A percentile compares a stretch with the other conserved stretches of the same genome.
Conservation (phyloP, 2,797 vertebrate genomes). For the Brachyrhaphis roseni region DNA sequence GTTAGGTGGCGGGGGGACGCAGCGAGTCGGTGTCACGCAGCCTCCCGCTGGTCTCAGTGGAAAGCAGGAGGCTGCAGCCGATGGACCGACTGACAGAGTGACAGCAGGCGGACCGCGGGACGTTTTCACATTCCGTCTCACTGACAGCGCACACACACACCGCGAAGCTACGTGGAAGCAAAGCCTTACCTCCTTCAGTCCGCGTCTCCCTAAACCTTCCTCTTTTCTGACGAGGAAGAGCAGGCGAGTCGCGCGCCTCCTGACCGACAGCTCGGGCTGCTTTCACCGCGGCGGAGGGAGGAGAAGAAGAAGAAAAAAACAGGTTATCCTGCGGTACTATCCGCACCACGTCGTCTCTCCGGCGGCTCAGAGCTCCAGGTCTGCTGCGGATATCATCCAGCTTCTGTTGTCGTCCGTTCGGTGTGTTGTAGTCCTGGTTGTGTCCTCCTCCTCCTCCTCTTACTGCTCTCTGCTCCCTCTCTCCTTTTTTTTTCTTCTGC, state of each 20-base stretch:
- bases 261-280: conserved; percentile 19
- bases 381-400: conserved; percentile 34
- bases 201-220: conserved; percentile 40
- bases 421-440: conserved; percentile 17
- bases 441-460: conserved; percentile 42
- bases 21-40: neutral
- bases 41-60: neutral
- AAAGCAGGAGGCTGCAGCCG: neutral
- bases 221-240: conserved; percentile 51
- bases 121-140: neutral
- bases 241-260: conserved; percentile 45
- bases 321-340: conserved; percentile 37
- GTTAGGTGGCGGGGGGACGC: neutral
- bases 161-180: neutral
- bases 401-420: neutral
- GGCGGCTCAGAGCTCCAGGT: conserved; percentile 13
- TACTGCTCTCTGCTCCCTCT: conserved; percentile 1
- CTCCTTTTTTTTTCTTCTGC: conserved; percentile 6
- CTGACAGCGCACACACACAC: neutral
- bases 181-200: conserved; percentile 64
- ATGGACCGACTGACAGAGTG: neutral
- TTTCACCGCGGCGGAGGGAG: conserved; percentile 43
- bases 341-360: conserved; percentile 32
- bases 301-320: neutral
- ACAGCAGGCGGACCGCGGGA: conserved; percentile 11